Evolutionary conservation across 1,140 invertebrate species (phyloP).

Genomic region (Drosophila chauvacae): DNA sequence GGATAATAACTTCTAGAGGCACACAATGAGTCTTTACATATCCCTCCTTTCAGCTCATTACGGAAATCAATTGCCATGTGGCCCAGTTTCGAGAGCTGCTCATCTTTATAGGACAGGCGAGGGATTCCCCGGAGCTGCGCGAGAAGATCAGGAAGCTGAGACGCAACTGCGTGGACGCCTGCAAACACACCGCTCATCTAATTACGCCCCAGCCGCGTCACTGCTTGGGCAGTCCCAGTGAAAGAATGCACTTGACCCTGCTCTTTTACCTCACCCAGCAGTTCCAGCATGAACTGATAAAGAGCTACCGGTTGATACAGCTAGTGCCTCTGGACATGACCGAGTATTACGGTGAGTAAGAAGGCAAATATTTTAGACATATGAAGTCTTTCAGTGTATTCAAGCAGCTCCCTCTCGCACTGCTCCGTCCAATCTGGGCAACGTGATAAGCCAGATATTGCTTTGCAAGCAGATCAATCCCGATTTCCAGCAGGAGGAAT

Average conservation of each 20-base stretch:
- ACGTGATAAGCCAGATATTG: constrained; percentile 94
- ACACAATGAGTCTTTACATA: neutral
- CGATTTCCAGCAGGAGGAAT: constrained; percentile 95
- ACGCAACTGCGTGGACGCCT: constrained; percentile 92
- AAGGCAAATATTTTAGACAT: no score
- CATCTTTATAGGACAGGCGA: constrained; percentile 93
- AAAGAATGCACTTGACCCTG: constrained; percentile 88
- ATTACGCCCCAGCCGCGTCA: constrained; percentile 88
- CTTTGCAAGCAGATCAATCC: constrained; percentile 94
- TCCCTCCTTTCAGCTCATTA: constrained; percentile 88
- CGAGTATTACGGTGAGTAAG: constrained; percentile 93
- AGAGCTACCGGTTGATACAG: constrained; percentile 92
- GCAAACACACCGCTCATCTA: constrained; percentile 91
- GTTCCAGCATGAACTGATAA: constrained; percentile 92
- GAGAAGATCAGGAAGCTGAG: constrained; percentile 94
- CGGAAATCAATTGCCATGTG: constrained; percentile 94
- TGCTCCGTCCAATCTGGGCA: constrained; percentile 94
- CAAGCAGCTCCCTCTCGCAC: constrained; percentile 90
- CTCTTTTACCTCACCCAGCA: constrained; percentile 94
- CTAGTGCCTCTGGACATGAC: constrained; percentile 95
- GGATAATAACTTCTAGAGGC: no score
- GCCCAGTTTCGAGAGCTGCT: constrained; percentile 94
- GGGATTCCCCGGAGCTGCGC: constrained; percentile 92
- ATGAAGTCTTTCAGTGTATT: rapidly evolving
- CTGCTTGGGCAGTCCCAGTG: constrained; percentile 55